Evolutionary conservation across 2,888 invertebrate genomes (phyloP), one percentile per base, ranked within the genome.

Genomic region (Sarcophaga carnaria): DNA sequence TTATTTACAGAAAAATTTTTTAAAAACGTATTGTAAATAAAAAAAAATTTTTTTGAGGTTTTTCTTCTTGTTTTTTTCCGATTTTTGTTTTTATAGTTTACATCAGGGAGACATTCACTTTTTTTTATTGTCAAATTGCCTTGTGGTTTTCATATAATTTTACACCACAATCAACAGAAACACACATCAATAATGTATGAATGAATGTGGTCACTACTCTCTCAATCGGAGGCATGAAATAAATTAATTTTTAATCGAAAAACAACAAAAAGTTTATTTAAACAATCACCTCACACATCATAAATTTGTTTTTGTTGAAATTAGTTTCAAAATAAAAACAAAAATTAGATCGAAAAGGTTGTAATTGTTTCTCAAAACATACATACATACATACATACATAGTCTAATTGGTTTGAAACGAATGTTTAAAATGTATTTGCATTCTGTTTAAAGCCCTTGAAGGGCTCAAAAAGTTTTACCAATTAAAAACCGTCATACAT

Each of bases 91-190:
- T 80, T 69, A 49, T 37, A 37, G 37, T 17, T 54, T 17, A 54
- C 54, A 54, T 17, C 70, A 80, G 54, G 54, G 54, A 54, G 63
- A 77, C 80, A 76, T 83, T 75, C 81, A 78, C 71, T 81, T 85
- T 76, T 66, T 64, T 27, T 37, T 10, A 25, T 17, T 75, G 75
- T 70, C 71, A 67, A 78, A 72, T 67, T 83, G 69, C 74, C 54
- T 79, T 84, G 84, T 63, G 84, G 84, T 84, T 84, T 75, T 25
- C 59, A 71, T 76, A 80, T 76, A 80, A 76, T 80, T 80, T 80
- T 60, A 80, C 67, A 82, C 66, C 59, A 66, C n/a, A 74, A 54
- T 54, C 37, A 37, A 37, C 20, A 49, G n/a, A 49, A 12, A 47
- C 47, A 66, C 45, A 17, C 10, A 63, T 45, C 17, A 17, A 25